These are phyloP conservation scores for Herminia tarsipennalis DNA, from an alignment of 2,888 invertebrate species.

Conservation along the genomic window DNA sequence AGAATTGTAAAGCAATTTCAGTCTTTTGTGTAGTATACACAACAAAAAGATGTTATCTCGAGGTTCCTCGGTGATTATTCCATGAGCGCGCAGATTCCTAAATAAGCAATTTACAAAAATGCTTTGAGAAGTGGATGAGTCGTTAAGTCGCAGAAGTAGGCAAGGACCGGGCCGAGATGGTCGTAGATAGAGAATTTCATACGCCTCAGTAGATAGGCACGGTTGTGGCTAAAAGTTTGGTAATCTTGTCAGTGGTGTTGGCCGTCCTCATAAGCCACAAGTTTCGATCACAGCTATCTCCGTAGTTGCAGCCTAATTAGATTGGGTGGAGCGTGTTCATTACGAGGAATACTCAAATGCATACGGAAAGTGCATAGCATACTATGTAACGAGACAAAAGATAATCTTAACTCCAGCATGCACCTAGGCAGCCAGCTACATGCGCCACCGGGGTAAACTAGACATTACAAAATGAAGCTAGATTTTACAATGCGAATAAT, in stretches of 20 bases:
- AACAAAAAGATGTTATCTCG: conserved; percentile 66
- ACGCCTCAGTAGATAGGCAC: conserved; percentile 28
- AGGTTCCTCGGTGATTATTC: conserved; percentile 56
- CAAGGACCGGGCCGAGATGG: conserved; percentile 22
- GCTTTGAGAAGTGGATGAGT: conserved; percentile 35
- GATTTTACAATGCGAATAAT: conserved; percentile 23
- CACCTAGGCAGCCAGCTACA: conserved; percentile 16
- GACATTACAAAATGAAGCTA: conserved; percentile 13
- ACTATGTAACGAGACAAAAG: conserved; percentile 42
- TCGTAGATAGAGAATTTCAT: conserved; percentile 31
- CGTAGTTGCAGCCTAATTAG: conserved; percentile 69
- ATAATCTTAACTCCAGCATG: conserved; percentile 39
- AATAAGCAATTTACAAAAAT: conserved; percentile 56
- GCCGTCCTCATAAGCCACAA: conserved; percentile 61
- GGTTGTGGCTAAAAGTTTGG: conserved; percentile 59
- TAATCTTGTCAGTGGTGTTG: conserved; percentile 66
- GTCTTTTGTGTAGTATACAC: conserved; percentile 56
- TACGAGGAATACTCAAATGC: conserved; percentile 36
- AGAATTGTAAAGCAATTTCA: conserved; percentile 57
- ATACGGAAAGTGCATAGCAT: conserved; percentile 47
- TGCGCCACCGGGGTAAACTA: conserved; percentile 25
- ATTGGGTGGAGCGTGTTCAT: conserved; percentile 60
- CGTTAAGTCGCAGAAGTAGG: conserved; percentile 28
- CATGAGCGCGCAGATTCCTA: conserved; percentile 50
- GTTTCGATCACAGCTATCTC: conserved; percentile 68